These are phyloP conservation scores for Chascanopsetta lugubris DNA, from an alignment of 2,113 vertebrate species.

Conservation along the genomic window DNA sequence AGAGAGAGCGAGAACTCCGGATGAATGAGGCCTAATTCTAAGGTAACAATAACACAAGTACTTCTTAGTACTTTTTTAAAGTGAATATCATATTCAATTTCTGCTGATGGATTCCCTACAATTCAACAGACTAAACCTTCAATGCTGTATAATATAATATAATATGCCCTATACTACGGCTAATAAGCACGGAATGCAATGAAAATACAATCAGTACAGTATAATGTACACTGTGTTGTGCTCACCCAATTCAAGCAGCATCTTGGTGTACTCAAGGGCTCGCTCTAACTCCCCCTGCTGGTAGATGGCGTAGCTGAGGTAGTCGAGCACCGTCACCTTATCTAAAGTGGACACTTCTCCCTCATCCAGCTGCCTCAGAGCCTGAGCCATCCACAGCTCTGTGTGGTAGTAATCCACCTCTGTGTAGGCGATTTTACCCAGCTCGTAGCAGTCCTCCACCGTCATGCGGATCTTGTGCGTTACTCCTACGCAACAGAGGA, in stretches of 20 bases:
- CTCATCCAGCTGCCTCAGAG: slow-evolving; percentile 88
- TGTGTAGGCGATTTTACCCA: slow-evolving; percentile 94
- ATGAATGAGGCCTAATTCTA: too few species aligned
- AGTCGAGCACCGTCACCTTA: slow-evolving; percentile 86
- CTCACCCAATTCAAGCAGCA: slow-evolving; percentile 91
- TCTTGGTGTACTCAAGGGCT: slow-evolving; percentile 87
- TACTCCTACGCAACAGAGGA: slow-evolving; percentile 81
- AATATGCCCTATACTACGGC: too few species aligned
- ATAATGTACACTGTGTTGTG: too few species aligned
- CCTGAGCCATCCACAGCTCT: slow-evolving; percentile 97
- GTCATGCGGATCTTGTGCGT: slow-evolving; percentile 90
- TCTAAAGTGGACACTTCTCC: slow-evolving; percentile 91
- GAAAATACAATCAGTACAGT: too few species aligned
- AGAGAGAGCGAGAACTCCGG: too few species aligned
- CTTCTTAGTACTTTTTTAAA: too few species aligned
- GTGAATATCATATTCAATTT: too few species aligned
- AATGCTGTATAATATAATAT: too few species aligned
- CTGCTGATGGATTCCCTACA: too few species aligned
- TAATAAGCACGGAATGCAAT: too few species aligned
- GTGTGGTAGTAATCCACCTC: slow-evolving; percentile 98
- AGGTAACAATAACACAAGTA: too few species aligned
- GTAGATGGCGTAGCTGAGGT: slow-evolving; percentile 83
- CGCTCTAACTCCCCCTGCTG: slow-evolving; percentile 80
- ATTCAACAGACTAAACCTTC: too few species aligned
- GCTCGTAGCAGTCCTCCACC: slow-evolving; percentile 94